Conservation (phyloP, 1,140 invertebrate genomes). For the Drosophila sulfurigaster region DNA sequence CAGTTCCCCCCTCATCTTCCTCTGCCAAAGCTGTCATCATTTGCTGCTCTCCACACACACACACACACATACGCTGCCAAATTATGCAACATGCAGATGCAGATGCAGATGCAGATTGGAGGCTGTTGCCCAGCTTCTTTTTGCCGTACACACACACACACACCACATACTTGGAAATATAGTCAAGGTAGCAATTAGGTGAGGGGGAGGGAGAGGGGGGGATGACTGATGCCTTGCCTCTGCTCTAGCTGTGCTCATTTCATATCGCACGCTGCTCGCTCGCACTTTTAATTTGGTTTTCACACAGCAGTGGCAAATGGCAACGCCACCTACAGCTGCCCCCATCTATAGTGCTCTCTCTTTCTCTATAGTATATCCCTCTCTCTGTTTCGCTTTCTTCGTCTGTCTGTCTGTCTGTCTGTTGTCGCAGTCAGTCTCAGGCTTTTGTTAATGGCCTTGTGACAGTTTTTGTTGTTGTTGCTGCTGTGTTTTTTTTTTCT, state of each 20-base stretch:
- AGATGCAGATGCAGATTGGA: constrained; percentile 4
- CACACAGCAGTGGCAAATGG: constrained; percentile 13
- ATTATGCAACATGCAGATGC: constrained; percentile 70
- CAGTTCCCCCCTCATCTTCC: background rate
- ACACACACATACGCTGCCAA: constrained; percentile 30
- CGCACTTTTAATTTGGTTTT: constrained; percentile 77
- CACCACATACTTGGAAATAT: constrained; percentile 10
- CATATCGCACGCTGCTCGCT: constrained; percentile 48
- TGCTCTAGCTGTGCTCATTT: constrained; percentile 57
- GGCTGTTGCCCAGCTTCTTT: background rate
- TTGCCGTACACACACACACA: constrained; percentile 35
- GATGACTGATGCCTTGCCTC: background rate
- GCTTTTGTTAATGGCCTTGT: constrained; percentile 82
- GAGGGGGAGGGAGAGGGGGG: constrained; percentile 1
- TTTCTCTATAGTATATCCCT: background rate
- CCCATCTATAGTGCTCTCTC: constrained; percentile 21
- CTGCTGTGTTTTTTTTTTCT: constrained; percentile 10
- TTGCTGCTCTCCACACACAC: constrained; percentile 5
- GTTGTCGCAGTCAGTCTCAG: constrained; percentile 69
- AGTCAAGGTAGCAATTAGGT: constrained; percentile 37
- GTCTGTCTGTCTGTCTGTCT: constrained; percentile 34
- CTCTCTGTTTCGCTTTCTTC: constrained; percentile 1
- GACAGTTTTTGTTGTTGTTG: constrained; percentile 60
- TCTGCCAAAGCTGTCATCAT: background rate
- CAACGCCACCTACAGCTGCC: constrained; percentile 16